Base-by-base conservation (phyloP, 2,888 invertebrate genomes). In the Halictus quadricinctus region DNA sequence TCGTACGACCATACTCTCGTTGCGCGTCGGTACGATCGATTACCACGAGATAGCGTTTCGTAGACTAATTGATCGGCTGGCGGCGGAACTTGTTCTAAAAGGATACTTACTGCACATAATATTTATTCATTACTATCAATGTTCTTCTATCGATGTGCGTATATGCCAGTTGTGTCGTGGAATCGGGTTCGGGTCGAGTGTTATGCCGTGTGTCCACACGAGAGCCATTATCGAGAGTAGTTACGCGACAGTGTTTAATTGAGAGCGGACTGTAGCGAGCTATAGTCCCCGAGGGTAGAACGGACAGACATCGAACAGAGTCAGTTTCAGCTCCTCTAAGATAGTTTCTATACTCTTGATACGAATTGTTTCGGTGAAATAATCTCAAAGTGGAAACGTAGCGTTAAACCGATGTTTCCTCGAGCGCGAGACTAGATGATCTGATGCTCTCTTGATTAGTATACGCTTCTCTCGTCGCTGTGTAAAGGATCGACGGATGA, bases 41-140 rank as follows among this genome's bases (percentile, higher is more conserved):
- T 82, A 48, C 66, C 46, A 76, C 46, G 13, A n/a, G 41, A 36
- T 29, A n/a, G 41, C 58, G 13, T 21, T 69, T 29, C 64, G 74
- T 70, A 74, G 48, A 54, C 69, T 88, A 83, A 70, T 50, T 50
- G 25, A 64, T 76, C 66, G 64, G 86, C 46, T 75, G 85, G 54
- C 83, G 85, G 80, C 69, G 85, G 77, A 79, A 66, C 25, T 84
- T 80, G 73, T 79, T n/a, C n/a, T 76, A 79, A 69, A 64, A 72
- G 50, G 72, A 78, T 85, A 85, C 85, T 88, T 85, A 83, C 78
- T 83, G 87, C 87, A 83, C 83, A 80, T 81, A 72, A 81, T 85
- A 81, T 85, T 80, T 83, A 85, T 85, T 85, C 76, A 64, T 83
- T 76, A 74, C 18, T 75, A 72, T 77, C 29, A 60, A 77, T 75